phyloP scores from a whole-genome alignment of 2,113 vertebrate genomes.

The Oceanites oceanicus region DNA sequence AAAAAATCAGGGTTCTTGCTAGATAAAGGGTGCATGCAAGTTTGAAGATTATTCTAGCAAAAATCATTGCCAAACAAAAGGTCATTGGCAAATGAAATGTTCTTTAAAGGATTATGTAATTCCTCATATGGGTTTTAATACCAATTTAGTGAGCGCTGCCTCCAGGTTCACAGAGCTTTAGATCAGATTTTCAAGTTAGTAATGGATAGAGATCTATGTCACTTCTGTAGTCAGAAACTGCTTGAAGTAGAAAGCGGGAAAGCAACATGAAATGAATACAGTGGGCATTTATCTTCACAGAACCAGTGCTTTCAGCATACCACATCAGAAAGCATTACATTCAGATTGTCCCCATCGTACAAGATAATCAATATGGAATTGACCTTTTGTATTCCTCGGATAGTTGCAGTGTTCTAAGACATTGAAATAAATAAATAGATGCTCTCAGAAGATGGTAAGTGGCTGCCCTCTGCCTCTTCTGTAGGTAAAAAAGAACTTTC shows the following conservation, averaged over 20 bases:
- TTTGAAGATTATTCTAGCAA: slow-evolving; percentile 35
- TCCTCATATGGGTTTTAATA: slow-evolving; percentile 63
- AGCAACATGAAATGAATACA: neutral
- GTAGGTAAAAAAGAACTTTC: neutral
- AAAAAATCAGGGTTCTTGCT: neutral
- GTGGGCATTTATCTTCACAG: neutral
- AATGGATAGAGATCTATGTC: slow-evolving; percentile 50
- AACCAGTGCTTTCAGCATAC: neutral
- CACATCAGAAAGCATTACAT: slow-evolving; percentile 1
- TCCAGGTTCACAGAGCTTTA: slow-evolving; percentile 51
- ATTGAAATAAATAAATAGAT: neutral
- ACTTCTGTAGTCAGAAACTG: slow-evolving; percentile 5
- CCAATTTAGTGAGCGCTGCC: slow-evolving; percentile 51
- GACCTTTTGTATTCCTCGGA: slow-evolving; percentile 10
- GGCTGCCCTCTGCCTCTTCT: neutral
- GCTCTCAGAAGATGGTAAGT: neutral
- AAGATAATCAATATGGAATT: neutral
- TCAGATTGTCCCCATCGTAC: neutral
- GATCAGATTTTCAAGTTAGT: slow-evolving; percentile 53
- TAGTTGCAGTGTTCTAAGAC: neutral
- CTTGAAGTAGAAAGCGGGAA: slow-evolving; percentile 1
- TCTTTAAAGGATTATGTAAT: slow-evolving; percentile 53
- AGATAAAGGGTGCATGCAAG: neutral
- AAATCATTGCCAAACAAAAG: slow-evolving; percentile 59
- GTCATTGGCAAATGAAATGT: slow-evolving; percentile 63